Evolutionary conservation across 2,888 invertebrate genomes (phyloP), one percentile per base, ranked within the genome.

Genomic region (Apotomis betuletana): DNA sequence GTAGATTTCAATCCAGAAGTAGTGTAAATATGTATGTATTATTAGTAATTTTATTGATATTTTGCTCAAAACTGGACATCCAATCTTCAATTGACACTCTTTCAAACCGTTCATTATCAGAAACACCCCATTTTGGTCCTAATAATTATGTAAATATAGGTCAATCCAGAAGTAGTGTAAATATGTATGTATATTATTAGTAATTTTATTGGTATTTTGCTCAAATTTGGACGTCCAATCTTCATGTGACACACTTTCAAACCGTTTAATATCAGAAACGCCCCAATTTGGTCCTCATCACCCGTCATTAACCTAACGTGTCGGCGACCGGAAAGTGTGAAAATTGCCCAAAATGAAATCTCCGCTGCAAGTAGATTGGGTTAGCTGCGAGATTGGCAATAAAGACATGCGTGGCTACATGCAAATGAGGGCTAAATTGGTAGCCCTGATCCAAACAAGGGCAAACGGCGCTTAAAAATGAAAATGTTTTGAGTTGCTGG

Each of bases 301-400:
- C 71, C 67, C 55, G 46, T 59, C 62, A 72, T 59, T 68, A 72
- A 10, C 58, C 52, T 9, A 58, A 51, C 62, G 63, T 70, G 65
- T 70, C 70, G 67, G 54, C 65, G 51, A 15, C 61, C 67, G 71
- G 73, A 58, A 75, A 71, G 68, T 73, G 71, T 73, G 75, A 76
- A 77, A 77, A 77, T 78, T 77, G 76, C 74, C 85, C 82, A 88
- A 91, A 91, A 91, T 91, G 90, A 90, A 90, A 91, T 91, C 89
- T 87, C 87, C 82, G 78, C 83, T 78, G 79, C 85, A 81, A 88
- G 84, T 85, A 88, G 84, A 92, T 92, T 85, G 82, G 87, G 96
- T 94, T 95, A 90, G 83, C 82, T 79, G 80, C 84, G 89, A 92
- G 89, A 92, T 92, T 92, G 92, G 79, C 91, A 90, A 91, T 92